Conservation (phyloP, 2,113 vertebrate genomes). For the Andinoacara biseriatus region DNA sequence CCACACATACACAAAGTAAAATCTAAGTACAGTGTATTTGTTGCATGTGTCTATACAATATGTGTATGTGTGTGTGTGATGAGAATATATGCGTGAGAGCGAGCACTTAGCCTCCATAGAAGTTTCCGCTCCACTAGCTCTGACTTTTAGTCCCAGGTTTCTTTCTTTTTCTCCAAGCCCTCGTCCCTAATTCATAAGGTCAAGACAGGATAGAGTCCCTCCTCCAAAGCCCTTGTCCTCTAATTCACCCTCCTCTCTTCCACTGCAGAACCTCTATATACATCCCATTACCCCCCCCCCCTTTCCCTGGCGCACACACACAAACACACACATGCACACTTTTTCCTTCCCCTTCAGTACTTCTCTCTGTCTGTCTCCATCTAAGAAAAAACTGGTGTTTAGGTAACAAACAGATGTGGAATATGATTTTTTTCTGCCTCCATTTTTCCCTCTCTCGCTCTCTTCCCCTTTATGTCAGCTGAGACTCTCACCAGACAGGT, state of each 20-base stretch:
- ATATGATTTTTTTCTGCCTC: not conserved
- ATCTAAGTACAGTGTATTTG: not conserved
- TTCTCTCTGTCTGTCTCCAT: not conserved
- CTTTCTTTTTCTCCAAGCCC: constrained; percentile 61
- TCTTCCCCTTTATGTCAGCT: constrained; percentile 23
- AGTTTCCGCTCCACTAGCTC: constrained; percentile 65
- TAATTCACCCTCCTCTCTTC: not conserved
- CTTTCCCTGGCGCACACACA: not conserved
- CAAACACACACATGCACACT: no score
- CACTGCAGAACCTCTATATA: not conserved
- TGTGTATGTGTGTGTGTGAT: not conserved
- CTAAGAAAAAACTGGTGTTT: not conserved
- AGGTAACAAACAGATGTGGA: not conserved
- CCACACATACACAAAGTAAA: not conserved
- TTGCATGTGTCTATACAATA: not conserved
- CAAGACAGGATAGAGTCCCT: constrained; percentile 43
- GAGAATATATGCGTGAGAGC: constrained; percentile 3
- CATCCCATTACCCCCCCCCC: not conserved
- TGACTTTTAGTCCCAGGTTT: constrained; percentile 64
- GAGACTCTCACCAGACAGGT: constrained; percentile 59
- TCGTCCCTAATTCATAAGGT: constrained; percentile 70
- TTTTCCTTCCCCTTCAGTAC: not conserved
- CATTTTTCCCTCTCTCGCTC: not conserved
- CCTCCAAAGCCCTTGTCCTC: constrained; percentile 25
- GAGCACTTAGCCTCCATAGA: constrained; percentile 61